phyloP scores from a whole-genome alignment of 2,797 vertebrate species.

The Hyperoplus lanceolatus region DNA sequence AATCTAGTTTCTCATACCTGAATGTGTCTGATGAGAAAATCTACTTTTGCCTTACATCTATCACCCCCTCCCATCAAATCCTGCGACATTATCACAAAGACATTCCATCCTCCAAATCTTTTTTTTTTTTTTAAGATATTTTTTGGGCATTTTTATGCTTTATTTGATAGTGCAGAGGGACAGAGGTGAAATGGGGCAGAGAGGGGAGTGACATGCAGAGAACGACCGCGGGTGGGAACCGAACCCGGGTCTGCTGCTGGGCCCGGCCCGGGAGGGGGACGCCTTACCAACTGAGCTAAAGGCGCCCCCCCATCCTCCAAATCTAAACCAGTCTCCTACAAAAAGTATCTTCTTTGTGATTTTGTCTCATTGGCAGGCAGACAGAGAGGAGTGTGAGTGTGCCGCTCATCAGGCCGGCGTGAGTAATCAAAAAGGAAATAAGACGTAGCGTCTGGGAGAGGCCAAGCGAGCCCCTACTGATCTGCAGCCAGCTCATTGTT shows the following conservation, averaged over 20 bases:
- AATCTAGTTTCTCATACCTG: conserved; percentile 42
- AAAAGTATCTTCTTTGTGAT: conserved; percentile 71
- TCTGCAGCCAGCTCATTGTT: conserved; percentile 80
- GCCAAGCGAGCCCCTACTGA: conserved; percentile 68
- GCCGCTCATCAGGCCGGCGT: conserved; percentile 73
- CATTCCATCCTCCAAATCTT: conserved; percentile 77
- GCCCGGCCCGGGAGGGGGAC: no score
- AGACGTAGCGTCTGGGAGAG: conserved; percentile 79
- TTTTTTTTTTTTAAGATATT: no score
- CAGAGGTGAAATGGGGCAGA: no score
- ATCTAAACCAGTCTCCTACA: conserved; percentile 80
- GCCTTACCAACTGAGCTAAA: no score
- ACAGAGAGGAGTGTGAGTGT: conserved; percentile 71
- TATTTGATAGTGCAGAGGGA: no score
- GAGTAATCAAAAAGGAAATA: conserved; percentile 83
- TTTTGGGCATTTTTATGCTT: no score
- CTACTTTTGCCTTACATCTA: conserved; percentile 40
- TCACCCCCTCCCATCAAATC: conserved; percentile 57
- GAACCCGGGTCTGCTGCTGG: no score
- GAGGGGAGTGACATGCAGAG: no score
- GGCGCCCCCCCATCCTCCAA: conserved; percentile 60
- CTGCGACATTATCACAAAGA: conserved; percentile 76
- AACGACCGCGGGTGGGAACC: no score
- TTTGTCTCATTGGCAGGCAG: conserved; percentile 59
- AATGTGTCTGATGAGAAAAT: conserved; percentile 32